Evolutionary conservation across 2,797 vertebrate species (phyloP), one percentile per base, ranked within the genome.

Genomic region (Gobionotothen gibberifrons): DNA sequence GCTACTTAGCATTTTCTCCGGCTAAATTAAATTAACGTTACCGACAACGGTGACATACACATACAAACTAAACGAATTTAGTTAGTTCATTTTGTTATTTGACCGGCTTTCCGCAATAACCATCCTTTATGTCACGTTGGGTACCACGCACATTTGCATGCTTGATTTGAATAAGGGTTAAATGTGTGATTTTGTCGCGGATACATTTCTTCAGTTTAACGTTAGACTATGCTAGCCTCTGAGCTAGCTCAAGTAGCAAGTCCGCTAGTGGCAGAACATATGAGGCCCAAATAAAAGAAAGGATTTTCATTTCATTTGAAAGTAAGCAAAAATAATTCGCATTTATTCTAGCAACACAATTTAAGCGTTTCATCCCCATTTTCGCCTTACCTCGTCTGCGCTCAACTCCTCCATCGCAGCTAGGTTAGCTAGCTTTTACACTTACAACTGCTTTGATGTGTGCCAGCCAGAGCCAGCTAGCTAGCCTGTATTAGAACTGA

Each of bases 391-490:
- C 97, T 98, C 97, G 73, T 98, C 97, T 87, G 97, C 97, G 94
- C 97, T 99, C 90, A 99, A 94, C 93, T 98, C 97, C 95, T 98
- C 97, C 97, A 99, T 97, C 88, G 94, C 93, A 94, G 95, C 96
- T 93, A 87, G 82, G 62, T 87, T 79, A 82, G 85, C 84, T 68
- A 69, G 84, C 90, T 70, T 79, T 95, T 96, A 97, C 95, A 96
- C 96, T 96, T 95, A 89, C 79, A 81, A 83, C 79, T 66, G 82
- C 75, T 82, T 85, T 74, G 84, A 84, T 88, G 56, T 82, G 82
- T 89, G 92, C 91, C 93, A 94, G 94, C 93, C 92, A 92, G 89
- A 91, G 86, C 91, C 91, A 94, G 94, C 94, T 91, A 95, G 94
- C 94, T 91, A 91, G 91, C 93, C 74, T 83, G 40, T 88, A 75